Conservation (phyloP, 2,888 invertebrate genomes). For the Drosophila ochracea region DNA sequence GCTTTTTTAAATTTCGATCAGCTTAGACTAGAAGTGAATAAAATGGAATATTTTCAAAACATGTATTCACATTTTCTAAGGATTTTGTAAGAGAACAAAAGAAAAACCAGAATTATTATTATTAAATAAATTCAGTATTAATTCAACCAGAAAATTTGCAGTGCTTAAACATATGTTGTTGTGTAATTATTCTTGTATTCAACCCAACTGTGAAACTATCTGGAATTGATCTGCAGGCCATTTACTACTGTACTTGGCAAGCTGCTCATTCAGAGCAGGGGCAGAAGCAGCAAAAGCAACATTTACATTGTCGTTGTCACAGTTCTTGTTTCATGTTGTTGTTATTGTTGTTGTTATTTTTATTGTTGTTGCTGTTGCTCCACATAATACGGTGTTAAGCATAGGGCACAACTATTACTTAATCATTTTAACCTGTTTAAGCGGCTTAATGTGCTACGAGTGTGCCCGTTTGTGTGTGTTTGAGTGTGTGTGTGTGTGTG, state of each 20-base stretch:
- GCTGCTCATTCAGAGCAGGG: neutral
- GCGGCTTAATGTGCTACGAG: slow-evolving; percentile 72
- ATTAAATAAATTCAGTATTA: neutral
- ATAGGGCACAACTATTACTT: slow-evolving; percentile 73
- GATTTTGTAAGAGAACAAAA: neutral
- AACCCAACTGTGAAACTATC: neutral
- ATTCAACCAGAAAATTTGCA: neutral
- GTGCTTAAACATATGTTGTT: neutral
- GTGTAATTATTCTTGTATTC: neutral
- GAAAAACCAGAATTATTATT: neutral
- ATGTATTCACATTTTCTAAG: neutral
- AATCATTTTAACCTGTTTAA: slow-evolving; percentile 77
- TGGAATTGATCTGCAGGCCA: neutral
- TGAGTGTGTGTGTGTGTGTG: neutral
- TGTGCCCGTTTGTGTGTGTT: slow-evolving; percentile 13
- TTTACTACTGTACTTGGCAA: slow-evolving; percentile 29
- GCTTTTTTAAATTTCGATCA: neutral
- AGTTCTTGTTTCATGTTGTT: slow-evolving; percentile 25
- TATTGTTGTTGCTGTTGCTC: slow-evolving; percentile 44
- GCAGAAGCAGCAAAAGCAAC: slow-evolving; percentile 3
- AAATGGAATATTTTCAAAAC: too few species aligned
- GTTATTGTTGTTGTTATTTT: slow-evolving; percentile 9
- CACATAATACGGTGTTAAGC: slow-evolving; percentile 69
- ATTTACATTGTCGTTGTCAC: slow-evolving; percentile 32
- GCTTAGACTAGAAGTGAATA: too few species aligned